Evolutionary conservation across 2,113 vertebrate species (phyloP), one percentile per base, ranked within the genome.

Genomic region (Syngnathus scovelli): DNA sequence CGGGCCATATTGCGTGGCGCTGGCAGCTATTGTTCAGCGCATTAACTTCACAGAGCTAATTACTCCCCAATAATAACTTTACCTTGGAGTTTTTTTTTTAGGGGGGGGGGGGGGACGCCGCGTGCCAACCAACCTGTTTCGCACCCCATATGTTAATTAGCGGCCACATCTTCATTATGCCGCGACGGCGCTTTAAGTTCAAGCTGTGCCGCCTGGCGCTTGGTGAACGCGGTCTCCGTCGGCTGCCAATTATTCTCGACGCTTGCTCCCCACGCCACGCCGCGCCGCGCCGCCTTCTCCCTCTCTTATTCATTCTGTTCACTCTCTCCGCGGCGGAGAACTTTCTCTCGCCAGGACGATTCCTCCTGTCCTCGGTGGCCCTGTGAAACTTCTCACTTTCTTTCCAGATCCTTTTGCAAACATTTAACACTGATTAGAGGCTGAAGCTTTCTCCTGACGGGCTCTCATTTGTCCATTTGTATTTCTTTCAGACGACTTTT

Each of bases 51-150:
- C 93, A 98, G 94, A 96, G 95, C 95, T 98, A 98, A 98, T 98
- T 98, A 98, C 95, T 96, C 95, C 95, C 95, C 94, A 94, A 98
- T 98, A 98, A 98, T 98, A 98, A 96, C 96, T 98, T 98, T 98
- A 98, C 96, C 96, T 98, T 96, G 93, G 95, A 98, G 95, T 98
- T 98, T 95, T 94, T 94, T 37, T 16, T 23, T 41, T n/a, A 10
- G 21, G 7, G 9, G 19, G 19, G 4, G 36, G 0, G n/a, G 13
- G 93, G 94, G 93, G 90, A 33, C 90, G 85, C 92, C 85, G 89
- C 77, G 92, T 98, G 95, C 95, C 94, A 98, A 94, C 95, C 98
- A 98, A 99, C 96, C 96, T 98, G 96, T 98, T 89, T 98, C 95
- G 91, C 95, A 95, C 93, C 95, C 96, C 95, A 98, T 98, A 98